Conservation (phyloP, 92 coral and sea anemone genomes). For the Zoanthus gigantus region DNA sequence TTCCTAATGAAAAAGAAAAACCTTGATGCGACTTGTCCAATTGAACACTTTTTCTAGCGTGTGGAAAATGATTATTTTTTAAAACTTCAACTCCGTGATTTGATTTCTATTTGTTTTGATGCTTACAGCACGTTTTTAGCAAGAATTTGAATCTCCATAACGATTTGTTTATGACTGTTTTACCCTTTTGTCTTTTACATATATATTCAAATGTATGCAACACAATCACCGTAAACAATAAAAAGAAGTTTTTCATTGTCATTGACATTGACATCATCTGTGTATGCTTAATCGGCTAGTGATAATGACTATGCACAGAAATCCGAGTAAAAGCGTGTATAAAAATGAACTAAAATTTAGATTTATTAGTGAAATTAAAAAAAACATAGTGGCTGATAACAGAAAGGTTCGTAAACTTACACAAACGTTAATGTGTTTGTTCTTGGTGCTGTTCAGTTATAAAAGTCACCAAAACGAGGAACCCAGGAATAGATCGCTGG, state of each 20-base stretch:
- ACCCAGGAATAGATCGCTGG: too few relatives aligned
- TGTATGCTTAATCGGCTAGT: neutral
- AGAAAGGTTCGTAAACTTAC: too few relatives aligned
- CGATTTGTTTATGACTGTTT: neutral
- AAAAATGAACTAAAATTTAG: too few relatives aligned
- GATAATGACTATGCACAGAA: neutral
- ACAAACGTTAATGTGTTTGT: too few relatives aligned
- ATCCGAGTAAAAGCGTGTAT: too few relatives aligned
- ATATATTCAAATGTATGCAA: conserved; percentile 33
- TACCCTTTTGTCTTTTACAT: neutral
- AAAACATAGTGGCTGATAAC: too few relatives aligned
- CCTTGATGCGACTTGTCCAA: neutral
- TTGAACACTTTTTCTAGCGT: neutral
- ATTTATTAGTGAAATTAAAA: too few relatives aligned
- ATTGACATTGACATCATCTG: neutral
- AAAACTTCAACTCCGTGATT: neutral
- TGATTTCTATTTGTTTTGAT: conserved; percentile 9
- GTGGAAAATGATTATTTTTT: neutral
- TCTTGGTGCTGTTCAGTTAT: too few relatives aligned
- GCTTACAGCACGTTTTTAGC: neutral
- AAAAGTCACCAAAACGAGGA: too few relatives aligned
- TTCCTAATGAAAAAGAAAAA: neutral
- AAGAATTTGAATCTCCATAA: neutral
- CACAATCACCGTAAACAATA: conserved; percentile 13
- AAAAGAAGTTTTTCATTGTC: neutral